A percentile compares a stretch with the other conserved stretches of the same genome.
Conservation (phyloP, 2,113 vertebrate genomes). For the Psilopogon haemacephalus region DNA sequence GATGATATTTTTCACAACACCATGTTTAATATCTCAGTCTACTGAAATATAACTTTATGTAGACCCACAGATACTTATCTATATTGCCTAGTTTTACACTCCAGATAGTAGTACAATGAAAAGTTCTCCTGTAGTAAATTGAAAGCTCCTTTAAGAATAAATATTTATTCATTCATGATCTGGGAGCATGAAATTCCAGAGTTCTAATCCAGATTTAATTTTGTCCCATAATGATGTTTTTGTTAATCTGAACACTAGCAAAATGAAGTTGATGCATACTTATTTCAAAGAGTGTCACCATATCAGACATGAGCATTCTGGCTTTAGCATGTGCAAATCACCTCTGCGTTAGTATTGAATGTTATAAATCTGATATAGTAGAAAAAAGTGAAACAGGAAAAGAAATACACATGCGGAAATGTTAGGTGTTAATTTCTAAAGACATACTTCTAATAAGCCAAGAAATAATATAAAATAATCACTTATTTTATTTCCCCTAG, state of each 20-base stretch:
- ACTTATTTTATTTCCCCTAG: background rate
- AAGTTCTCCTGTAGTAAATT: background rate
- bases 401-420: background rate
- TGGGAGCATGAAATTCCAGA: background rate
- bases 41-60: background rate
- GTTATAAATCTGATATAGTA: background rate
- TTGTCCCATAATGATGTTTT: accelerated
- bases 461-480: background rate
- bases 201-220: background rate
- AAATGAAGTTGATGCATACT: background rate
- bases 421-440: background rate
- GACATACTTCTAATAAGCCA: background rate
- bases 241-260: background rate
- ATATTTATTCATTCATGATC: background rate
- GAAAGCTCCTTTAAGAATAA: background rate
- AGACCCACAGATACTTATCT: background rate
- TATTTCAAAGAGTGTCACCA: background rate
- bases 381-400: background rate
- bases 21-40: background rate
- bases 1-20: background rate
- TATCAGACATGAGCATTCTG: background rate
- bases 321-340: background rate
- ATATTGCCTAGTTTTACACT: background rate
- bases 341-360: background rate
- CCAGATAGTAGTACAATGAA: background rate